phyloP scores from a whole-genome alignment of 2,888 invertebrate species.

The Drosophila basisetae region DNA sequence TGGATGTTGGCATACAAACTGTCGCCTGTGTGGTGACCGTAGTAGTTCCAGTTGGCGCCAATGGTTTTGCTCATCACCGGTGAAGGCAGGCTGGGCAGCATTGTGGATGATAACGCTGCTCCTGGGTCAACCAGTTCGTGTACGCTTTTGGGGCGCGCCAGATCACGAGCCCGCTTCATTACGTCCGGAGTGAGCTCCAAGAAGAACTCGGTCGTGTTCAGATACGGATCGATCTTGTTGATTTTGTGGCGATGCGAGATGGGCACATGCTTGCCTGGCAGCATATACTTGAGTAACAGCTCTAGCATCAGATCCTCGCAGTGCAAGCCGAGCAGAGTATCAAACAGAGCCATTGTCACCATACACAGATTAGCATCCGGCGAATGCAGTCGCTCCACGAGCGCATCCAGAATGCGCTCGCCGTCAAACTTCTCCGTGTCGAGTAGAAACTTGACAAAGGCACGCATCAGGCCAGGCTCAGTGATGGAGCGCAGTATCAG shows the following conservation, averaged over 20 bases:
- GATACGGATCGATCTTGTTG: conserved; percentile 90
- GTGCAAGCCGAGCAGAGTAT: conserved; percentile 95
- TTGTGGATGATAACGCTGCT: conserved; percentile 34
- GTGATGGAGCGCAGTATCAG: conserved; percentile 94
- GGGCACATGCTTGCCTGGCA: conserved; percentile 91
- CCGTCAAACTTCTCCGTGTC: conserved; percentile 94
- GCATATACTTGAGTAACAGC: conserved; percentile 93
- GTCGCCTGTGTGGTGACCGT: conserved; percentile 87
- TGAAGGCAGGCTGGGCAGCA: conserved; percentile 73
- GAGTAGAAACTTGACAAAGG: conserved; percentile 93
- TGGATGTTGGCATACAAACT: conserved; percentile 92
- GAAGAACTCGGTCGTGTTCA: conserved; percentile 91
- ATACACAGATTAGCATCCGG: conserved; percentile 92
- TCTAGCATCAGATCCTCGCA: conserved; percentile 99
- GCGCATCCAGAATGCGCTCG: conserved; percentile 91
- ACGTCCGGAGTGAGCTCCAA: conserved; percentile 89
- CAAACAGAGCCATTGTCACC: conserved; percentile 95
- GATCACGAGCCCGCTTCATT: conserved; percentile 83
- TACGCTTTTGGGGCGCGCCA: conserved; percentile 81
- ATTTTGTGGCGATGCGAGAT: conserved; percentile 91
- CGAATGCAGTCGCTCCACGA: conserved; percentile 92
- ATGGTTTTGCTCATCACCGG: conserved; percentile 85
- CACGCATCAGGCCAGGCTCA: conserved; percentile 92
- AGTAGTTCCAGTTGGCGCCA: conserved; percentile 87
- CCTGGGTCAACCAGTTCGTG: conserved; percentile 55